Evolutionary conservation across 1,140 invertebrate genomes (phyloP), one percentile per base, ranked within the genome.

Genomic region (Drosophila leontia): DNA sequence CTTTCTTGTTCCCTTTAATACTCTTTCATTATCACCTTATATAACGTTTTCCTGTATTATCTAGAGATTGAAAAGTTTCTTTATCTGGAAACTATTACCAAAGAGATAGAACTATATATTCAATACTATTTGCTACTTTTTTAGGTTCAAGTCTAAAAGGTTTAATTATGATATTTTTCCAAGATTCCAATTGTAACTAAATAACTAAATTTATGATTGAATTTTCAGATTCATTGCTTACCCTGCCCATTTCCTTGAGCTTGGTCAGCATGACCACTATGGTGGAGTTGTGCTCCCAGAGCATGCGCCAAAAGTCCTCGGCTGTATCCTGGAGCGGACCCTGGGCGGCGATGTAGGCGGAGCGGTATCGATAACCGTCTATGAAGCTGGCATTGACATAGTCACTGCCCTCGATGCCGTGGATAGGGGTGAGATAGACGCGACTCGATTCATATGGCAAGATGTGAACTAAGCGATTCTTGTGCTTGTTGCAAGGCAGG

Each of bases 251-350:
- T 94, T 99, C 98, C 92, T 99, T 97, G 19, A 99, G 94, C 93
- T 99, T 99, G 5, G 98, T 99, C 41, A 99, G 94, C 98, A 99
- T 99, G 11, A 99, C 99, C 41, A 99, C 97, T 92, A 99, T 99
- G 7, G 98, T 99, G 0, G 98, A 99, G 93, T 99, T 99, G 92
- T 99, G 98, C 92, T 99, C 99, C 99, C 99, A 99, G n/a, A 99
- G 94, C 99, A 99, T 99, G 72, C 99, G 94, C 99, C 99, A 99
- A 86, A 99, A 98, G 92, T 99, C 99, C 81, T 99, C 98, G 0
- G 98, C 98, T 0, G 99, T 99, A 80, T 99, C 98, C 29, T 96
- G 95, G 15, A 99, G 93, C 0, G 99, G 99, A 11, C 98, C 99
- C 94, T 99, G 99, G 7, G 99, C 99, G 0, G 99, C 99, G 70